These are phyloP conservation scores for Clivina fossor DNA, from an alignment of 2,888 invertebrate species.

Conservation along the genomic window DNA sequence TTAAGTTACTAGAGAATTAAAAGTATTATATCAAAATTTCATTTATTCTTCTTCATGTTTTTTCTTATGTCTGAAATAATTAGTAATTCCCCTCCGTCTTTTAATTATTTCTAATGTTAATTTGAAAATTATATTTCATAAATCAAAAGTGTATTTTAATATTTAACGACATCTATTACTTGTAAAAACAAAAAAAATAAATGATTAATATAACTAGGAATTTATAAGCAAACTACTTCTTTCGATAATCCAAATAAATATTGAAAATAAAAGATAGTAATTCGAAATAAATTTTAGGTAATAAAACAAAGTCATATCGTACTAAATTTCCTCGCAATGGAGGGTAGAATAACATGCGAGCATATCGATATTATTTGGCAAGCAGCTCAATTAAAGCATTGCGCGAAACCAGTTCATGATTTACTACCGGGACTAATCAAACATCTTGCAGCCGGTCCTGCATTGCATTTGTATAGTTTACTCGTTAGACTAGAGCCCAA, in stretches of 20 bases:
- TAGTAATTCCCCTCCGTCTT: too few species aligned
- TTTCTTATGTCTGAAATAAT: too few species aligned
- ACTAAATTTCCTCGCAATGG: slow-evolving; percentile 88
- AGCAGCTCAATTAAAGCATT: slow-evolving; percentile 92
- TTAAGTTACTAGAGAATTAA: too few species aligned
- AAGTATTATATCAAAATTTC: too few species aligned
- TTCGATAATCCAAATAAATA: neutral
- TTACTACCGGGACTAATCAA: slow-evolving; percentile 86
- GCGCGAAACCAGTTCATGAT: slow-evolving; percentile 91
- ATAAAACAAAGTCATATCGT: slow-evolving; percentile 95
- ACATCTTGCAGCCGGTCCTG: slow-evolving; percentile 84
- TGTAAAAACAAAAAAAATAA: too few species aligned
- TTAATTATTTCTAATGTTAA: too few species aligned
- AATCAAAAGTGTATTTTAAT: too few species aligned
- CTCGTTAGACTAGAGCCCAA: slow-evolving; percentile 86
- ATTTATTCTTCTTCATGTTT: too few species aligned
- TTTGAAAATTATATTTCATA: too few species aligned
- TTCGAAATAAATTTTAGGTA: slow-evolving; percentile 58
- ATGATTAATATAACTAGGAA: too few species aligned
- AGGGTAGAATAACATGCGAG: slow-evolving; percentile 84
- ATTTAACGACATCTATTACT: too few species aligned
- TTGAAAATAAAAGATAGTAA: neutral
- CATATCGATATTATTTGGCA: slow-evolving; percentile 94
- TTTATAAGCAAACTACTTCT: too few species aligned
- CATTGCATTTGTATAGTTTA: slow-evolving; percentile 83